phyloP scores from a whole-genome alignment of 2,888 invertebrate species.

The Ethmia dodecea region DNA sequence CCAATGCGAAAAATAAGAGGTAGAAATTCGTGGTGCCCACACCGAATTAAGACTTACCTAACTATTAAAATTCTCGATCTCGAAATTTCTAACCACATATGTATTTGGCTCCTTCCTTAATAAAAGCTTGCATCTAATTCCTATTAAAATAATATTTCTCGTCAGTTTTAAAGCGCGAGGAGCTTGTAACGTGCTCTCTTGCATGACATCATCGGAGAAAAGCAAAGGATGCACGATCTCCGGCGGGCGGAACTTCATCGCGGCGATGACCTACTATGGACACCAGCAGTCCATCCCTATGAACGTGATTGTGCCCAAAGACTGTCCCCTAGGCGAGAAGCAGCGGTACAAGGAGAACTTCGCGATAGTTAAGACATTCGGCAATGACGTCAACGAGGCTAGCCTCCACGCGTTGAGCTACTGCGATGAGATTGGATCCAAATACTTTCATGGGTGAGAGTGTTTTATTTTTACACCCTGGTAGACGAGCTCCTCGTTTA shows the following conservation, averaged over 20 bases:
- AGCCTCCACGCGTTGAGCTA: conserved; percentile 36
- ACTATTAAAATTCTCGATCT: too few relatives aligned
- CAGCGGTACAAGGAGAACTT: conserved; percentile 38
- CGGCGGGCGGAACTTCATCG: conserved; percentile 37
- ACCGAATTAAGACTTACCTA: too few relatives aligned
- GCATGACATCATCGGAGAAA: conserved; percentile 31
- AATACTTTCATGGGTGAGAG: conserved; percentile 38
- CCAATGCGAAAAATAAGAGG: too few relatives aligned
- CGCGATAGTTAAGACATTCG: conserved; percentile 38
- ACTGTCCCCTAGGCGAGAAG: conserved; percentile 34
- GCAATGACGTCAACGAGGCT: conserved; percentile 38
- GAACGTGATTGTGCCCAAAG: conserved; percentile 39
- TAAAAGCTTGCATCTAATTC: too few relatives aligned
- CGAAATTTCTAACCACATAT: too few relatives aligned
- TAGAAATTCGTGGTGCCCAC: too few relatives aligned
- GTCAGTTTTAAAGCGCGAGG: conserved; percentile 45
- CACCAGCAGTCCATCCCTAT: conserved; percentile 37
- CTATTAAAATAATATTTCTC: not conserved
- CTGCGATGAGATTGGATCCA: conserved; percentile 36
- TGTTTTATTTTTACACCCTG: not conserved
- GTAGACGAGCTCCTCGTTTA: not conserved
- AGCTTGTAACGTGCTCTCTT: conserved; percentile 32
- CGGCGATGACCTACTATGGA: conserved; percentile 41
- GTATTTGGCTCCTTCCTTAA: too few relatives aligned
- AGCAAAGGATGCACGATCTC: conserved; percentile 40